Evolutionary conservation across 2,113 vertebrate species (phyloP).

Genomic region (Oryzias woworae): DNA sequence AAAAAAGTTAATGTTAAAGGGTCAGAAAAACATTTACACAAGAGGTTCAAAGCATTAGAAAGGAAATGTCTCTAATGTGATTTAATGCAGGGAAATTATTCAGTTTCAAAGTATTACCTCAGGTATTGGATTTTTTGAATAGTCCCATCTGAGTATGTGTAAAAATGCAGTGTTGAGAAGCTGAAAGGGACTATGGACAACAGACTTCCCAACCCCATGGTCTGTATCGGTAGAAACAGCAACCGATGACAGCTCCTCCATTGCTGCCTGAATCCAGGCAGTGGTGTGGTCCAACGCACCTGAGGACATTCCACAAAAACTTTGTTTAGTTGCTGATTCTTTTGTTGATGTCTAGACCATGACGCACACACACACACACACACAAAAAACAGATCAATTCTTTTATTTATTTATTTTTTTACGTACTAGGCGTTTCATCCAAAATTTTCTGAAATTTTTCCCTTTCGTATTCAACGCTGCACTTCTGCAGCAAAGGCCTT

Average conservation of each 20-base stretch:
- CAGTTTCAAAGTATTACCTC: conserved; percentile 76
- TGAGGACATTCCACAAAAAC: conserved; percentile 41
- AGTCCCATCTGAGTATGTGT: conserved; percentile 85
- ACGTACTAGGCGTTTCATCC: conserved; percentile 90
- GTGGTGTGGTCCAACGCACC: conserved; percentile 87
- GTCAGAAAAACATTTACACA: no score
- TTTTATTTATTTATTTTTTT: background rate
- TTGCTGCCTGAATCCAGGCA: conserved; percentile 85
- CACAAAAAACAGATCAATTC: background rate
- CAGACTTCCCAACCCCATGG: conserved; percentile 61
- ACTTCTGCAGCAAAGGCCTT: conserved; percentile 83
- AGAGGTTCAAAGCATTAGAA: background rate
- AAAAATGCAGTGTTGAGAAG: conserved; percentile 87
- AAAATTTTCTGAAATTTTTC: conserved; percentile 89
- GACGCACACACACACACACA: no score
- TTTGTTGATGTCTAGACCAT: background rate
- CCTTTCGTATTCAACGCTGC: conserved; percentile 89
- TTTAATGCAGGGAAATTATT: background rate
- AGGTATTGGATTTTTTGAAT: conserved; percentile 77
- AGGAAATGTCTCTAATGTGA: background rate
- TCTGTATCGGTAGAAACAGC: conserved; percentile 54
- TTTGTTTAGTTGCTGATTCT: background rate
- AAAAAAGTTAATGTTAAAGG: no score
- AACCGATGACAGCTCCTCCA: conserved; percentile 81
- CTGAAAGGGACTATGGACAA: conserved; percentile 81